Evolutionary conservation across 37 sponge, comb jelly and placozoan species (phyloP), one percentile per base, ranked within the genome.

Genomic region (Eunapius fragilis): DNA sequence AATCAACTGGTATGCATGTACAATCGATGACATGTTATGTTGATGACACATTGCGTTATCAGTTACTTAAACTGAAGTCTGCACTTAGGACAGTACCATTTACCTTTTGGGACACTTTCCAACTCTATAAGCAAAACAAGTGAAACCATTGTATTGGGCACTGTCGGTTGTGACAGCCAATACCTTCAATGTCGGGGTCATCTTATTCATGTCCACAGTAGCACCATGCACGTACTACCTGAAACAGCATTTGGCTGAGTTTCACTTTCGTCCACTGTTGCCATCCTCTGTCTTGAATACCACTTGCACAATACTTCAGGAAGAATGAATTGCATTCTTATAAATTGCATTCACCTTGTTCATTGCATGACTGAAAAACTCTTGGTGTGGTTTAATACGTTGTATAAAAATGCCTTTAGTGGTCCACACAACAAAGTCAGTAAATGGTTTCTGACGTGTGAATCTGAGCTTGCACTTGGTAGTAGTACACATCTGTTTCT

Each of bases 271-370:
- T 58, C 58, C 58, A 58, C 58, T 11, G 80, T 37, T 7, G 30
- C 35, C 19, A 38, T 23, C 14, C 45, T 38, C 68, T 27, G 71
- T 36, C 19, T 76, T 12, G 87, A 73, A 49, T 86, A 86, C 81
- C 75, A 92, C 75, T 72, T 92, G 12, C 85, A 88, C n/a, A 92
- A 31, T 22, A 84, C 38, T 41, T 89, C 90, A 36, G 90, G 90
- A 24, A 84, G 68, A 13, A 84, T 14, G n/a, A n/a, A n/a, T n/a
- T 50, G 6, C 74, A 24, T 31, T 37, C 31, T 27, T 84, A 34
- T 71, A 84, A 77, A 47, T 70, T 68, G 41, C 35, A 13, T 58
- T 70, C 77, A 37, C 68, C 79, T 36, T 45, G 37, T 70, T 41
- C 74, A 27, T 72, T 82, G 72, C 71, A 28, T 58, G 47, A 27